phyloP scores from a whole-genome alignment of 2,113 vertebrate genomes.

The Clarias batrachus region DNA sequence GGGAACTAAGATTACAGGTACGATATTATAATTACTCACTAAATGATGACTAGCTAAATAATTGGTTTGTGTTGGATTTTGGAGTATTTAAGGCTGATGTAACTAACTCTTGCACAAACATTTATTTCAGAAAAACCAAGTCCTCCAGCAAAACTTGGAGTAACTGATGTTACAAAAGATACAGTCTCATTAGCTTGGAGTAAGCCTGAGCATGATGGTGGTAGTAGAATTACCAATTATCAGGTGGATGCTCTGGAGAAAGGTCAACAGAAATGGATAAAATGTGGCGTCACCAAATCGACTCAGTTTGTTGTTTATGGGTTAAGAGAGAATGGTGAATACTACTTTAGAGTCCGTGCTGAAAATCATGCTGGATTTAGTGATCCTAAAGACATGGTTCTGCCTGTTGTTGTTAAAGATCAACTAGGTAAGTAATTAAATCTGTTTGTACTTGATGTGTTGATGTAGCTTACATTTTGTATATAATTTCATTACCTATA shows the following conservation, averaged over 20 bases:
- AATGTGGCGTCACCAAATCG: slow-evolving; percentile 86
- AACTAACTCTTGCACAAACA: slow-evolving; percentile 17
- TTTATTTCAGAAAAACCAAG: slow-evolving; percentile 91
- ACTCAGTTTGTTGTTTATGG: slow-evolving; percentile 83
- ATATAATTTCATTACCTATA: not conserved
- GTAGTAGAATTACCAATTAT: slow-evolving; percentile 89
- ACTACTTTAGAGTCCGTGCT: slow-evolving; percentile 93
- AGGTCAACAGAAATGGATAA: slow-evolving; percentile 94
- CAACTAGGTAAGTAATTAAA: slow-evolving; percentile 79
- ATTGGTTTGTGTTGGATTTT: not conserved
- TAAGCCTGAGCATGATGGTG: slow-evolving; percentile 96
- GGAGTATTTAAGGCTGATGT: slow-evolving; percentile 6
- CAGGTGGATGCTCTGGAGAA: slow-evolving; percentile 90
- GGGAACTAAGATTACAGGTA: slow-evolving; percentile 95
- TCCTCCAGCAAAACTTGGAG: slow-evolving; percentile 89
- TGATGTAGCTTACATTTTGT: not conserved
- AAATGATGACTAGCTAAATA: not conserved
- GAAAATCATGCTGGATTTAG: slow-evolving; percentile 95
- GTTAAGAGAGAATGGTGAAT: slow-evolving; percentile 89
- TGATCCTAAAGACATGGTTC: slow-evolving; percentile 86
- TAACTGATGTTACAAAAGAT: slow-evolving; percentile 87
- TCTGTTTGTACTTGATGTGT: not conserved
- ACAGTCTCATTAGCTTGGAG: slow-evolving; percentile 88
- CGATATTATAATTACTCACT: slow-evolving; percentile 9
- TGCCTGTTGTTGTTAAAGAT: slow-evolving; percentile 88